A percentile compares a stretch with the other conserved stretches of the same genome.
Evolutionary conservation across 2,888 invertebrate species (phyloP).

Genomic region (Pseudolycoriella hygida): DNA sequence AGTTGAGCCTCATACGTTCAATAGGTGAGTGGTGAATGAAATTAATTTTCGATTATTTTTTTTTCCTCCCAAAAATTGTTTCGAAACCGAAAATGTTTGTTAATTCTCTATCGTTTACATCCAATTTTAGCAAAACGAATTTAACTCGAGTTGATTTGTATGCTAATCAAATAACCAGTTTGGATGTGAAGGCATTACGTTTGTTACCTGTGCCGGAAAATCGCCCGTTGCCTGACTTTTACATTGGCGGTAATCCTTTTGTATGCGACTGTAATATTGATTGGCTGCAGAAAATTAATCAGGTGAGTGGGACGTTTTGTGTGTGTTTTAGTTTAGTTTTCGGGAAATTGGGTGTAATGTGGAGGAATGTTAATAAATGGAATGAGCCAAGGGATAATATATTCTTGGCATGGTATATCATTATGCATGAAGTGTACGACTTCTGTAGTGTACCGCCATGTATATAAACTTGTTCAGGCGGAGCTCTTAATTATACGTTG

Average conservation of each 20-base stretch:
- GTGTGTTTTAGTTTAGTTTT: not conserved
- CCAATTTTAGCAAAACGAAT: conserved; percentile 75
- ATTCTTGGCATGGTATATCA: too few species aligned
- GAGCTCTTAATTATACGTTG: too few species aligned
- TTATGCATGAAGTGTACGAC: too few species aligned
- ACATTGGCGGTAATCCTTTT: conserved; percentile 86
- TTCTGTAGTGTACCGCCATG: too few species aligned
- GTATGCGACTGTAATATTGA: conserved; percentile 91
- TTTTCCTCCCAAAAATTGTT: too few species aligned
- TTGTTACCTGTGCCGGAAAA: conserved; percentile 61
- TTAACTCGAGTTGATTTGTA: conserved; percentile 81
- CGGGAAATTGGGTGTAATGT: not conserved
- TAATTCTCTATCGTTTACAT: too few species aligned
- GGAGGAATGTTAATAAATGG: too few species aligned
- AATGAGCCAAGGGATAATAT: too few species aligned
- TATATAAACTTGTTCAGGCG: too few species aligned
- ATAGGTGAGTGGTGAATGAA: too few species aligned
- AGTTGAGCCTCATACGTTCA: conserved; percentile 78
- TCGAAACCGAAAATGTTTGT: too few species aligned
- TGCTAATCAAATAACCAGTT: conserved; percentile 76
- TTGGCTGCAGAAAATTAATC: conserved; percentile 84
- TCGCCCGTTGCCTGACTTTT: conserved; percentile 69
- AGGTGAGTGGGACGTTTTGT: conserved; percentile 26
- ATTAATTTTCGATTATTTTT: too few species aligned
- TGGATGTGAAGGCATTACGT: conserved; percentile 76